Conservation (phyloP, 2,113 vertebrate species). For the Aptenodytes patagonicus region DNA sequence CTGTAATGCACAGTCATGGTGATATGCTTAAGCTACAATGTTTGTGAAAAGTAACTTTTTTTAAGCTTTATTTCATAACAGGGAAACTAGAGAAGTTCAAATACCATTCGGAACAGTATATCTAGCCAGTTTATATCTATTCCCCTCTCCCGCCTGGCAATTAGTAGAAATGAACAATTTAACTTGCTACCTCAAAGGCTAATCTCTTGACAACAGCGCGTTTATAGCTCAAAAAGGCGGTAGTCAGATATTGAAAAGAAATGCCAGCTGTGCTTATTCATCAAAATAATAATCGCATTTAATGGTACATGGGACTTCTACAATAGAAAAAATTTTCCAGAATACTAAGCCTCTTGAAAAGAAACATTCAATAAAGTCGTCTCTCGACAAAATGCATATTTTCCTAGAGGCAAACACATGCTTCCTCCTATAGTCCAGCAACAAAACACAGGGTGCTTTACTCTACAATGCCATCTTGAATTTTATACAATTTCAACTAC, state of each 20-base stretch:
- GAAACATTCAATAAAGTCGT: neutral
- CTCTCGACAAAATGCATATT: neutral
- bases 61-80: neutral
- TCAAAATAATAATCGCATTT: slow-evolving; percentile 61
- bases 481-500: neutral
- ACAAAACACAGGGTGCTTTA: neutral
- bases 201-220: slow-evolving; percentile 51
- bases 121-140: neutral
- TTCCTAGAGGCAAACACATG: slow-evolving; percentile 36
- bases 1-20: neutral
- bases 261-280: slow-evolving; percentile 61
- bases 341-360: slow-evolving; percentile 55
- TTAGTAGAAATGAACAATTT: slow-evolving; percentile 37
- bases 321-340: slow-evolving; percentile 49
- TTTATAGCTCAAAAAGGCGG: slow-evolving; percentile 33
- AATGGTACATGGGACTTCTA: slow-evolving; percentile 47
- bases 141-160: neutral
- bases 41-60: neutral
- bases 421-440: neutral
- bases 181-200: slow-evolving; percentile 37
- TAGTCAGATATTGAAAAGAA: slow-evolving; percentile 58
- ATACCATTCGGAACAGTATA: fast-evolving
- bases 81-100: neutral
- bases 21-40: fast-evolving
- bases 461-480: neutral